Base-by-base conservation (phyloP, 2,797 vertebrate genomes). In the Halcyon smyrnensis region DNA sequence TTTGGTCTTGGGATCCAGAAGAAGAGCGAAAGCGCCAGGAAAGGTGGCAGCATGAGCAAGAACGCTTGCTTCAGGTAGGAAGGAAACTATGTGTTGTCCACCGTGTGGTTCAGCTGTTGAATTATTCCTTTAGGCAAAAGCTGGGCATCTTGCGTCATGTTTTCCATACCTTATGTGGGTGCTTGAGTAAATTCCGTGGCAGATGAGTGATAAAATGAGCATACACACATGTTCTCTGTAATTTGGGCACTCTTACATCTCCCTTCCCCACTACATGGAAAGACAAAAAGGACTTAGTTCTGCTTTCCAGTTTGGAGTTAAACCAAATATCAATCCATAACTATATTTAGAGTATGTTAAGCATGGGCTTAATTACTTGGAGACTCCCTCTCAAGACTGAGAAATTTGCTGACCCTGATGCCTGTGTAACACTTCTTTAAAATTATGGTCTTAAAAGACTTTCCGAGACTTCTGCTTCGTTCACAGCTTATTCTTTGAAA, bases 41-140 rank as follows among this genome's bases (percentile, higher is more conserved):
- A 95, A 99, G 98, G 93, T 99, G 99, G 99, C 99, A 99, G 96
- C 99, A 98, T 94, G 99, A 99, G 95, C 99, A 99, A 97, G 99
- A 99, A 71, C 99, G 99, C 88, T 96, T 99, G 96, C 99, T 99
- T 97, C 99, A 99, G 99, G 99, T 99, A 98, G 32, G 60, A n/a
- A 24, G 50, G 67, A 54, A 68, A 15, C 50, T 76, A 3, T 14
- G 0, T 59, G 34, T 67, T 34, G 91, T 80, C 43, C 36, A 79
- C 45, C 4, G 2, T 27, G 21, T 73, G 34, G 23, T 57, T 91
- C 51, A 75, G 21, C 25, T 64, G n/a, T 73, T 48, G 18, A 36
- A 36, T 51, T 86, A 41, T 73, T 63, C 32, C 54, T 92, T 78
- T 57, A 54, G 51, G 60, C 48, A 62, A 27, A 87, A 75, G 14